phyloP scores from a whole-genome alignment of 2,113 vertebrate genomes.

The Aix galericulata region DNA sequence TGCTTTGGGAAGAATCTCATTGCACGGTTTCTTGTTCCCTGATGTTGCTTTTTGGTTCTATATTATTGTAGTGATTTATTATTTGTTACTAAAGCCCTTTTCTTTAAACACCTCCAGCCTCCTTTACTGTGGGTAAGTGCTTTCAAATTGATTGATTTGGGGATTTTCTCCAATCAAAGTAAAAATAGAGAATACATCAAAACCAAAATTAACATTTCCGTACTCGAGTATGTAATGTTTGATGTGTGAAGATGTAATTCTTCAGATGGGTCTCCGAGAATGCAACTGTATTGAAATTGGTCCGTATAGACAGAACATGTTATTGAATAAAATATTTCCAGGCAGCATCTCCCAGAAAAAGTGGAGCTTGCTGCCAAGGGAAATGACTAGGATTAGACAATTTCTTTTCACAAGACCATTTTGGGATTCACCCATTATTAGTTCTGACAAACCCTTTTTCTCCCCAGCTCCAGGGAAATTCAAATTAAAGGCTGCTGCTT shows the following conservation, averaged over 20 bases:
- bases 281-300: conserved; percentile 12
- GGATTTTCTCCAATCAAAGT: conserved; percentile 45
- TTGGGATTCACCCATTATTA: conserved; percentile 52
- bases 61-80: conserved; percentile 12
- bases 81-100: neutral
- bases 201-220: conserved; percentile 37
- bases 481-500: conserved; percentile 36
- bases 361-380: conserved; percentile 14
- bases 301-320: neutral
- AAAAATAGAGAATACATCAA: neutral
- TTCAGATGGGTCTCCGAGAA: conserved; percentile 9
- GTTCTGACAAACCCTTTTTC: conserved; percentile 57
- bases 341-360: conserved; percentile 20
- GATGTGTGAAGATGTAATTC: neutral
- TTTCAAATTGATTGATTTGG: conserved; percentile 10
- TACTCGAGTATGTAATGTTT: neutral
- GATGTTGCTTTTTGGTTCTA: neutral
- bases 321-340: conserved; percentile 44
- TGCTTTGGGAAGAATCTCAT: neutral
- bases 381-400: conserved; percentile 53
- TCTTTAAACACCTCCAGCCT: neutral
- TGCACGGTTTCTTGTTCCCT: neutral
- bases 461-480: conserved; percentile 31
- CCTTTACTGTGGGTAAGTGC: neutral
- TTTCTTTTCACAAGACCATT: conserved; percentile 39